These are phyloP conservation scores for Micromussa lordhowensis DNA, from an alignment of 92 coral and sea anemone species.

Conservation along the genomic window DNA sequence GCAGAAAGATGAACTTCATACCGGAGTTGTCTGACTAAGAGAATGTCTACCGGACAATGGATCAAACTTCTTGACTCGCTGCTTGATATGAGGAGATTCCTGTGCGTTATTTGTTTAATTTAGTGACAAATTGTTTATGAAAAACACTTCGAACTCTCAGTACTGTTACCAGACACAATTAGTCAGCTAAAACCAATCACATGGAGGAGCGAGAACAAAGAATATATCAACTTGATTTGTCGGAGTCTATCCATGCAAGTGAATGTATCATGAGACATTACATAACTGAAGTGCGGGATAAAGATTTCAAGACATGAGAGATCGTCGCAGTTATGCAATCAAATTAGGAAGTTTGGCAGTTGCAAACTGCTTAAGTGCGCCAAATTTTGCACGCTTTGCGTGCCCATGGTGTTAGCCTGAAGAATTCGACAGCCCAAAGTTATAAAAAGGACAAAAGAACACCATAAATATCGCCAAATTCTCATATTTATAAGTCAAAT, in stretches of 20 bases:
- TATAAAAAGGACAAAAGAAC: background rate
- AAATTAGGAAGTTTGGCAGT: too few species aligned
- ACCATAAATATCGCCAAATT: background rate
- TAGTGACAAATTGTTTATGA: slow-evolving; percentile 3
- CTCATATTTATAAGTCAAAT: background rate
- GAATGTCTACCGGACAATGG: slow-evolving; percentile 28
- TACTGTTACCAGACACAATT: slow-evolving; percentile 13
- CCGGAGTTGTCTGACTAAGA: slow-evolving; percentile 12
- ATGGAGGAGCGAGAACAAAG: background rate
- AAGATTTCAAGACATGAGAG: too few species aligned
- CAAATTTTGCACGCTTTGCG: too few species aligned
- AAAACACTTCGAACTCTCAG: background rate
- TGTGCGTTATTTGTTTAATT: slow-evolving; percentile 2
- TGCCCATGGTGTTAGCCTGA: too few species aligned
- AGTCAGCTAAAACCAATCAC: background rate
- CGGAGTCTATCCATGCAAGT: background rate
- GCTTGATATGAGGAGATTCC: background rate
- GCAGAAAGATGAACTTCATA: slow-evolving; percentile 41
- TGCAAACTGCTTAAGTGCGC: too few species aligned
- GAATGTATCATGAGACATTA: background rate
- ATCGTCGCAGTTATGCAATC: too few species aligned
- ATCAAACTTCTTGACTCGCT: background rate
- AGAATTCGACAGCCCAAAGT: too few species aligned
- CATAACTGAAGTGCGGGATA: too few species aligned
- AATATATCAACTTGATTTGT: background rate